Conservation (phyloP, 2,113 vertebrate genomes). For the Craseonycteris thonglongyai region DNA sequence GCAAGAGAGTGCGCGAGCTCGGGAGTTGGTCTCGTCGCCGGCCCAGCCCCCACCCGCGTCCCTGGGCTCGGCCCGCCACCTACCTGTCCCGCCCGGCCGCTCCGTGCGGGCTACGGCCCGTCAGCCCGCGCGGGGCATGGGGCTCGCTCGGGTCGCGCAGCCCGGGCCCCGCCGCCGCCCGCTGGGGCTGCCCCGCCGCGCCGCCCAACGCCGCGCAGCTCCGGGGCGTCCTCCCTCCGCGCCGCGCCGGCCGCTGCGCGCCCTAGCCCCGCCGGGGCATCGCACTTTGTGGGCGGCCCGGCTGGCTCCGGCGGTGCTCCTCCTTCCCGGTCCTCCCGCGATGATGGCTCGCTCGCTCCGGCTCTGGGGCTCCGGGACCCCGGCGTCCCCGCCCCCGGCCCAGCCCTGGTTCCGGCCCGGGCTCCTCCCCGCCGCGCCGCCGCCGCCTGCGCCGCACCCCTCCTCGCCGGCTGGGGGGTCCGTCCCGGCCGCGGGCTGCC, state of each 20-base stretch:
- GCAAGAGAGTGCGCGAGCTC: conserved; percentile 50
- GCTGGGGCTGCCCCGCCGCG: conserved; percentile 50
- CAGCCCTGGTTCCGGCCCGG: conserved; percentile 72
- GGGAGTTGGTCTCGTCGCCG: conserved; percentile 50
- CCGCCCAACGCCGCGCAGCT: conserved; percentile 45
- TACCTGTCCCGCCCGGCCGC: conserved; percentile 67
- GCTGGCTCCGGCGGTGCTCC: conserved; percentile 14
- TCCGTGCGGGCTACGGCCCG: conserved; percentile 65
- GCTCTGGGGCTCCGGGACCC: conserved; percentile 63
- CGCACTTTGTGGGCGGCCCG: conserved; percentile 40
- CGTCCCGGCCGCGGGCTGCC: conserved; percentile 40
- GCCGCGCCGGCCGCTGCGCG: conserved; percentile 40
- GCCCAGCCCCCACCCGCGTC: conserved; percentile 63
- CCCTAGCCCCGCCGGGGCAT: conserved; percentile 61
- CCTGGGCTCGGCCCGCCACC: conserved; percentile 45
- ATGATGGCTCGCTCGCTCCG: conserved; percentile 38
- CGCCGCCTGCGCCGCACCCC: conserved; percentile 61
- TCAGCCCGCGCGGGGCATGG: conserved; percentile 71
- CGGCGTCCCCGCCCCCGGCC: conserved; percentile 72
- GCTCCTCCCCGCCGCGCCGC: conserved; percentile 68
- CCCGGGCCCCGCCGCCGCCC: conserved; percentile 60
- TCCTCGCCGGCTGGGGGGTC: conserved; percentile 47
- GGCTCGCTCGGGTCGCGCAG: conserved; percentile 61
- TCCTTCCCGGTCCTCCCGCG: conserved; percentile 38
- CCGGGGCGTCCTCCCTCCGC: conserved; percentile 45